Conservation (phyloP, 2,888 invertebrate species). For the Drosophila robusta region DNA sequence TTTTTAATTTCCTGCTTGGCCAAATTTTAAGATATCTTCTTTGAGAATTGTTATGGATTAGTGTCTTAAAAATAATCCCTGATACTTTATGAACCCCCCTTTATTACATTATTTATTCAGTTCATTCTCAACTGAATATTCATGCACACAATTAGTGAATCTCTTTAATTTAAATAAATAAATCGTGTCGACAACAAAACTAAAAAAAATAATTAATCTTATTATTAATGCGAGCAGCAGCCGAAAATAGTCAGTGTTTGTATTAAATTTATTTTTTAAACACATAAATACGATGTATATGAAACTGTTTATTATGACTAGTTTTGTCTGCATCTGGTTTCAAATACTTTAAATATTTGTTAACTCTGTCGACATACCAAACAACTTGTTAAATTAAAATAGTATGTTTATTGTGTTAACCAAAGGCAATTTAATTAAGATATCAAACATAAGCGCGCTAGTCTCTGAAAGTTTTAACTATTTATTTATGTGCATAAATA, state of each 20-base stretch:
- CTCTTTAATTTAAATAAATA: neutral
- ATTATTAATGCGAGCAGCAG: neutral
- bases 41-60: neutral
- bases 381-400: conserved; percentile 10
- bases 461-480: neutral
- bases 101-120: neutral
- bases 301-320: neutral
- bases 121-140: neutral
- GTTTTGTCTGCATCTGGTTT: neutral
- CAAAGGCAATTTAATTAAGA: conserved; percentile 19
- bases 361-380: neutral
- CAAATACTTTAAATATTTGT: neutral
- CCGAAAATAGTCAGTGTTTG: neutral
- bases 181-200: neutral
- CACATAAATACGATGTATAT: neutral
- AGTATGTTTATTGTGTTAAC: neutral
- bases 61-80: neutral
- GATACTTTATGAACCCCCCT: neutral
- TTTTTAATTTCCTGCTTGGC: neutral
- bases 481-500: too few relatives aligned
- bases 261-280: neutral
- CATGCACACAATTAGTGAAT: neutral
- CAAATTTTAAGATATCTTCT: neutral
- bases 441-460: neutral
- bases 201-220: neutral